A percentile compares a stretch with the other conserved stretches of the same genome.
These are phyloP conservation scores for Eufriesea mexicana DNA, from an alignment of 1,140 invertebrate species.

Conservation along the genomic window DNA sequence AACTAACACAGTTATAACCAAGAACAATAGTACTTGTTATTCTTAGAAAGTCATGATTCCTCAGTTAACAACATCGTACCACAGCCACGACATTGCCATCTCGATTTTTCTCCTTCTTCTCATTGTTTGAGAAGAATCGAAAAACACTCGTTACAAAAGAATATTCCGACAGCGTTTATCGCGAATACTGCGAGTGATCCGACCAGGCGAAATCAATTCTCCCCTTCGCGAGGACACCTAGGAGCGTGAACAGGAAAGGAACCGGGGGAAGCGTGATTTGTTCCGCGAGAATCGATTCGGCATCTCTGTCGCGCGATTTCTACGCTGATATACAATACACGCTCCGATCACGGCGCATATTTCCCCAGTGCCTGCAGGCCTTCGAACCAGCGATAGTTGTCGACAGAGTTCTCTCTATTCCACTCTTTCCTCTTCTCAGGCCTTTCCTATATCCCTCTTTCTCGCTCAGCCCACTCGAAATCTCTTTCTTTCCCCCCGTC, in stretches of 20 bases:
- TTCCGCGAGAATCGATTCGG: slow-evolving; percentile 43
- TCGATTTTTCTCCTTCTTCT: too few species aligned
- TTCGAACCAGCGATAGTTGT: slow-evolving; percentile 39
- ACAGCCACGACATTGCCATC: too few species aligned
- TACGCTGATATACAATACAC: slow-evolving; percentile 40
- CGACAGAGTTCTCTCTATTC: slow-evolving; percentile 40
- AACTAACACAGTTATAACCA: too few species aligned
- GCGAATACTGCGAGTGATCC: slow-evolving; percentile 16
- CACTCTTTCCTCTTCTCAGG: neutral
- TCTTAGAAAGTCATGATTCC: too few species aligned
- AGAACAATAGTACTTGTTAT: too few species aligned
- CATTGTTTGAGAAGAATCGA: neutral
- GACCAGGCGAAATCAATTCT: slow-evolving; percentile 26
- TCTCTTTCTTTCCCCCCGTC: neutral
- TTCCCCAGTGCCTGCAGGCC: slow-evolving; percentile 46
- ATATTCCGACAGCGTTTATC: slow-evolving; percentile 16
- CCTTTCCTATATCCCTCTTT: neutral
- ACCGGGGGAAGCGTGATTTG: slow-evolving; percentile 25
- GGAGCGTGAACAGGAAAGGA: neutral
- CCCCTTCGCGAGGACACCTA: neutral
- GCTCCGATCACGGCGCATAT: slow-evolving; percentile 44
- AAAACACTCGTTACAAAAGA: neutral
- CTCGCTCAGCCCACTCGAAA: neutral
- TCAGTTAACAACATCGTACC: too few species aligned
- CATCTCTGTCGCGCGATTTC: slow-evolving; percentile 39